phyloP scores from a whole-genome alignment of 2,113 vertebrate species.

The crab-eating macaque (Macaca fascicularis) region T2T-MFA8v1.1 NC_088388.1:125350001-125350500 shows the following conservation, averaged over 20 bases:
- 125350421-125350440: not conserved
- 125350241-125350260: not conserved
- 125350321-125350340: not conserved
- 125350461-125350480: not conserved
- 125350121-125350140: not conserved
- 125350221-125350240: not conserved
- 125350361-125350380: not conserved
- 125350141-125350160: not conserved
- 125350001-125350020: not conserved
- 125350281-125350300: not conserved
- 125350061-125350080: rapidly evolving
- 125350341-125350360: not conserved
- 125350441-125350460: not conserved
- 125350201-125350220: not conserved
- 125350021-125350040: not conserved
- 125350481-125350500: not conserved
- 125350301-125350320: not conserved
- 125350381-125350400: not conserved
- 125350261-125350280: not conserved
- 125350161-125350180: not conserved
- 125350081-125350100: not conserved
- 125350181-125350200: not conserved
- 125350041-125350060: not conserved
- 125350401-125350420: not conserved
- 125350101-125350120: not conserved